phyloP scores from a whole-genome alignment of 30 jellyfish, hydroid and myxozoan genomes.

The Aurelia sp. region DNA sequence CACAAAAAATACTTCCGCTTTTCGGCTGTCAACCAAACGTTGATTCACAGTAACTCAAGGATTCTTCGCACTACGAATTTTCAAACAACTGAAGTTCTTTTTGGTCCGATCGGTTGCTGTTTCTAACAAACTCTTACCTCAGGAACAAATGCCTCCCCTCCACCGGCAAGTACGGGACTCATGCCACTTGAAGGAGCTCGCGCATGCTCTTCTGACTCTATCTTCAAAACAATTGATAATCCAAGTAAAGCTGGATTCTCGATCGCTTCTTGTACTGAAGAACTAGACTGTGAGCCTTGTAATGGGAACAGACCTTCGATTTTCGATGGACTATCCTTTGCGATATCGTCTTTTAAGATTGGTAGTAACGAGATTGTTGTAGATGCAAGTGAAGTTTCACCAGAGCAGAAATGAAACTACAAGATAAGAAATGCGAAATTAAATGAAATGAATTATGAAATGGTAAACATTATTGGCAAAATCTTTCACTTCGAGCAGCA shows the following conservation, averaged over 20 bases:
- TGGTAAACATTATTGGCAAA: too few relatives aligned
- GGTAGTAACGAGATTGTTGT: constrained; percentile 80
- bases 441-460: too few relatives aligned
- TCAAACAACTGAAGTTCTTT: too few relatives aligned
- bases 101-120: too few relatives aligned
- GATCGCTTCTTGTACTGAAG: constrained; percentile 19
- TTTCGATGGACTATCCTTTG: constrained; percentile 19
- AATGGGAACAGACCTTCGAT: constrained; percentile 86
- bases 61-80: too few relatives aligned
- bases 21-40: too few relatives aligned
- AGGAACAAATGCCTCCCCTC: constrained; percentile 55
- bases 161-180: constrained; percentile 72
- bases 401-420: constrained; percentile 85
- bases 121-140: constrained; percentile 19
- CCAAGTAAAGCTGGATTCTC: constrained; percentile 79
- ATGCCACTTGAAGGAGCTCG: constrained; percentile 36
- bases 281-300: constrained; percentile 31
- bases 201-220: constrained; percentile 64
- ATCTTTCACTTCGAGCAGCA: too few relatives aligned
- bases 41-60: too few relatives aligned
- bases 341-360: constrained; percentile 48
- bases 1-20: too few relatives aligned
- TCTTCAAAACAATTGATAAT: constrained; percentile 58
- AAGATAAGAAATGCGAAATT: neutral
- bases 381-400: constrained; percentile 70